Evolutionary conservation across 2,113 vertebrate genomes (phyloP), one percentile per base, ranked within the genome.

Genomic region (Archilochus colubris): DNA sequence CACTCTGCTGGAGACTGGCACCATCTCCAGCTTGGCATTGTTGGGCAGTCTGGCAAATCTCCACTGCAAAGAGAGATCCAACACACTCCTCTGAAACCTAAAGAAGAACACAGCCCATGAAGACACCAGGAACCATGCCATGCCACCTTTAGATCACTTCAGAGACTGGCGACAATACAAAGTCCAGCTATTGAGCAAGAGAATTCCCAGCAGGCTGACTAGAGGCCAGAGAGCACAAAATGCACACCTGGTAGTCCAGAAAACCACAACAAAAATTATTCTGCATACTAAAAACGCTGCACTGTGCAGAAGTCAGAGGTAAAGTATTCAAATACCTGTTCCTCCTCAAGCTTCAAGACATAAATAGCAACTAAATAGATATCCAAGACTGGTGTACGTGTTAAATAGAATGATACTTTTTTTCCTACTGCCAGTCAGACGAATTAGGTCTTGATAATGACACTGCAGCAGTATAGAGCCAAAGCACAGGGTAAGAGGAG

Each of bases 1-100:
- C 40, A 75, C 86, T 43, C 98, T 98, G 53, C 97, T 98, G 54
- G 98, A 95, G 74, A 97, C 94, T 16, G 98, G 97, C 96, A 99
- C 99, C 98, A 99, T 98, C 97, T 99, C 99, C 96, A 99, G 97
- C 95, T 99, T 99, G 88, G 99, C 99, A 89, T 99, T 99, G 96
- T 99, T 99, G 82, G 99, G 99, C 94, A 99, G 97, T 70, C 98
- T 99, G 97, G 99, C 98, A 82, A 99, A 99, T 77, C 99, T 98
- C 99, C 99, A 99, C 84, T 98, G 99, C 59, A 99, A 89, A 14
- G 99, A 98, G 24, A 99, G 98, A 97, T 99, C 99, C 62, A 99
- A 89, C 92, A 99, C 94, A 1, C 91, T 99, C 96, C 99, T 99
- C 98, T 99, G 99, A 97, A 99, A 99, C 97, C 99, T 99, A 13